Evolutionary conservation across 2,888 invertebrate species (phyloP).

Genomic region (Chirona hameri): DNA sequence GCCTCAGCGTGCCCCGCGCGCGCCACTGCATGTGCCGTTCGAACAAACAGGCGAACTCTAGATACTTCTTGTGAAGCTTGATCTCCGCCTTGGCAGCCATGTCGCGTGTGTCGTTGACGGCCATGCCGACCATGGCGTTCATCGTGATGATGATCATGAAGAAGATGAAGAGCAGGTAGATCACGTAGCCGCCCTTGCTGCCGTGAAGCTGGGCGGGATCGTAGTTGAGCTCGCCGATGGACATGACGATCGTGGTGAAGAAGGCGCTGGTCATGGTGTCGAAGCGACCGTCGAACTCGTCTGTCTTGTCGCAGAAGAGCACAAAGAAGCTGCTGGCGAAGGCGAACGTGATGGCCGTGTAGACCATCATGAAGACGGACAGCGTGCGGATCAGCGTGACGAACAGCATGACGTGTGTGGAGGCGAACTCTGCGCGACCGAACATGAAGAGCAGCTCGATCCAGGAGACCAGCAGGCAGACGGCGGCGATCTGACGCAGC

Average conservation of each 20-base stretch:
- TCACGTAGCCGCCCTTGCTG: not conserved
- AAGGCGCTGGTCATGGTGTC: not conserved
- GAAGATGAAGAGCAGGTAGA: conserved; percentile 26
- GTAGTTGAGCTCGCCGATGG: conserved; percentile 9
- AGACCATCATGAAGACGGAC: conserved; percentile 24
- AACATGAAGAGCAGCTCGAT: conserved; percentile 5
- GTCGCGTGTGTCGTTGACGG: conserved; percentile 26
- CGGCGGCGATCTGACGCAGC: not conserved
- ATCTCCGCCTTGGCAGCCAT: not conserved
- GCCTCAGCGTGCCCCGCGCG: not conserved
- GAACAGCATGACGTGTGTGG: conserved; percentile 9
- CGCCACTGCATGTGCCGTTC: conserved; percentile 11
- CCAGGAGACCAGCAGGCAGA: not conserved
- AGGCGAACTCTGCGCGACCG: conserved; percentile 12
- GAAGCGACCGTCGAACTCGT: not conserved
- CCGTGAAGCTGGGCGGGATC: not conserved
- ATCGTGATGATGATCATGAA: conserved; percentile 31
- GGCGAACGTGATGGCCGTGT: not conserved
- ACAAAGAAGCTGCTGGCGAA: conserved; percentile 10
- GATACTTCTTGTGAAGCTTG: conserved; percentile 6
- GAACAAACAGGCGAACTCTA: not conserved
- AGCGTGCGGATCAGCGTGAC: conserved; percentile 11
- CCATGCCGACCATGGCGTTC: conserved; percentile 29
- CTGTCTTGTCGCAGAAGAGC: conserved; percentile 2
- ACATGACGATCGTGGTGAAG: conserved; percentile 5